Conservation (phyloP, 2,797 vertebrate species). For the Anas acuta region DNA sequence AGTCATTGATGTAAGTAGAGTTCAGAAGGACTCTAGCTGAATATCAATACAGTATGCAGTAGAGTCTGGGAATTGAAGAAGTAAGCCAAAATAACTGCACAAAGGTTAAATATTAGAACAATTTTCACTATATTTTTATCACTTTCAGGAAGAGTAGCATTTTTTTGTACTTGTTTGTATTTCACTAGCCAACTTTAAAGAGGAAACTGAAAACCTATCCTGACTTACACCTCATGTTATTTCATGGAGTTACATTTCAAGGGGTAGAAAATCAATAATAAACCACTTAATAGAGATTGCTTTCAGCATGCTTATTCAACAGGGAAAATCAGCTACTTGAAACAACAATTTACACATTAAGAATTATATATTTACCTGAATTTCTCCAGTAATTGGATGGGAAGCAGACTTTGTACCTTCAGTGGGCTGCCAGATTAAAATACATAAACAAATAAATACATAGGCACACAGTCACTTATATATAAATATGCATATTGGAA, state of each 20-base stretch:
- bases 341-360: background rate
- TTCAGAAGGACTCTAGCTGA: background rate
- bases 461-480: background rate
- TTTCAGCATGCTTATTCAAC: background rate
- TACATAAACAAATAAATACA: constrained; percentile 24
- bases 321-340: background rate
- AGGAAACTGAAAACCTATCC: background rate
- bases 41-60: background rate
- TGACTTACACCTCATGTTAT: background rate
- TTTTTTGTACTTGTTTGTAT: background rate
- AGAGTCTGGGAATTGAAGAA: background rate
- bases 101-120: background rate
- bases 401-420: constrained; percentile 84
- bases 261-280: background rate
- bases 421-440: constrained; percentile 79
- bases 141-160: background rate
- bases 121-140: background rate
- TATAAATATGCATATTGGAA: background rate
- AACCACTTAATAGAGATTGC: background rate
- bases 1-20: background rate
- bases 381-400: constrained; percentile 94
- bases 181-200: background rate
- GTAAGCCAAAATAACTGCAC: background rate
- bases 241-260: background rate
- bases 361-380: constrained; percentile 84